Evolutionary conservation across 37 sponge, comb jelly and placozoan species (phyloP), one percentile per base, ranked within the genome.

Genomic region (Chondrilla cf. caribensis): DNA sequence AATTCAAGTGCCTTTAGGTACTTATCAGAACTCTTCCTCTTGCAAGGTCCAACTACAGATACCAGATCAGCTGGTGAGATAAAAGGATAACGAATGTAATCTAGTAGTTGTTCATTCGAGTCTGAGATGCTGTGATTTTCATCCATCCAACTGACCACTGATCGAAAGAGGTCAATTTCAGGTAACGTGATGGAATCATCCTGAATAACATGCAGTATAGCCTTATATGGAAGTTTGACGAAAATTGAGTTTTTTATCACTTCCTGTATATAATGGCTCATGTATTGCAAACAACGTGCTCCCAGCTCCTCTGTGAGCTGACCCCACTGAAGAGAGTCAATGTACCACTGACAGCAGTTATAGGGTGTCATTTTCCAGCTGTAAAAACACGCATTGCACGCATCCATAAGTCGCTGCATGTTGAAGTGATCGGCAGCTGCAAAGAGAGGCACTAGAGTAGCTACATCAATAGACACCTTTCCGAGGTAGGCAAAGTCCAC

Each of bases 271-370:
- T 67, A 33, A 6, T 67, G 2, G 3, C 35, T 33, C 29, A 67
- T 67, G 35, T 31, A 67, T 26, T 17, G 24, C 15, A 67, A 29
- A 26, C 32, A 67, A 5, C 35, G 31, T 28, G 68, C 35, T 33
- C 35, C 68, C 29, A 67, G 68, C 68, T 67, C 68, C 68, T 67
- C 68, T 33, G 68, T 67, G 35, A 67, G 68, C 29, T 67, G 68
- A 31, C 68, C 68, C 68, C 68, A 67, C 29, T 67, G 29, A 17
- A 67, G 68, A 3, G 68, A 67, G 35, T 67, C 68, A 29, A 67
- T 31, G 33, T 67, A 67, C 68, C 68, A 67, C 68, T 67, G 68
- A 29, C 29, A 67, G 33, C 68, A 67, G 68, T 67, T 67, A 5
- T 6, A 7, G 7, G 35, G 15, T 67, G 68, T 4, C 32, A 67